Base-by-base conservation (phyloP, 2,797 vertebrate species). In the Novumbra hubbsi region DNA sequence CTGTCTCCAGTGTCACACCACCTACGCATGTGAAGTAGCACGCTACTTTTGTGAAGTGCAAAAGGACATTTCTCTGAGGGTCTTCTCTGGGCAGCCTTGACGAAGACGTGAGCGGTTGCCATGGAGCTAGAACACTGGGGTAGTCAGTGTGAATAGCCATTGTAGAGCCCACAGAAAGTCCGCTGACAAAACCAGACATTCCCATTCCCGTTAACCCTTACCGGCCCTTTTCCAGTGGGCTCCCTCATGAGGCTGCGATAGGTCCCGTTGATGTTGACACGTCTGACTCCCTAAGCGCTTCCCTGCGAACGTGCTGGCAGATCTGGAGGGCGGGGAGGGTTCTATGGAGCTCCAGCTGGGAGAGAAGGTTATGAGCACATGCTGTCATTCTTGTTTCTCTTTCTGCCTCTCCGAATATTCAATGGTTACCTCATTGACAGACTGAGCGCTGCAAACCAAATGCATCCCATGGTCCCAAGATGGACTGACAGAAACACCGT, bases 71-170 rank as follows among this genome's bases (percentile, higher is more conserved):
- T 76, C 60, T 70, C 78, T 41, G 8, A 78, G 74, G 76, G 78
- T 66, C 60, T 64, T 57, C 38, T 73, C 71, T 77, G 63, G 41
- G 19, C 64, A 76, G 76, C 74, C 78, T 78, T 77, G 45, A 41
- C 24, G 62, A 8, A 27, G 74, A 71, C 72, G 48, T 68, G 70
- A 71, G 67, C 57, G 76, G 87, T 92, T 89, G 80, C 88, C 86
- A 91, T 90, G 85, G 89, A 78, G 80, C 74, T 76, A 57, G 63
- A 87, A 82, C 84, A 70, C 80, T 79, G 76, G 79, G 71, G 68
- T 83, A 81, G 76, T 81, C 83, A 81, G 76, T 81, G 78, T 86
- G 77, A 64, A 79, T 79, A 80, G 74, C 85, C 77, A 81, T 87
- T 88, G 81, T 86, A 73, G 78, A 73, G 68, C 45, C 81, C 71